Evolutionary conservation across 2,113 vertebrate species (phyloP).

Genomic region (Rhynchomys soricoides): DNA sequence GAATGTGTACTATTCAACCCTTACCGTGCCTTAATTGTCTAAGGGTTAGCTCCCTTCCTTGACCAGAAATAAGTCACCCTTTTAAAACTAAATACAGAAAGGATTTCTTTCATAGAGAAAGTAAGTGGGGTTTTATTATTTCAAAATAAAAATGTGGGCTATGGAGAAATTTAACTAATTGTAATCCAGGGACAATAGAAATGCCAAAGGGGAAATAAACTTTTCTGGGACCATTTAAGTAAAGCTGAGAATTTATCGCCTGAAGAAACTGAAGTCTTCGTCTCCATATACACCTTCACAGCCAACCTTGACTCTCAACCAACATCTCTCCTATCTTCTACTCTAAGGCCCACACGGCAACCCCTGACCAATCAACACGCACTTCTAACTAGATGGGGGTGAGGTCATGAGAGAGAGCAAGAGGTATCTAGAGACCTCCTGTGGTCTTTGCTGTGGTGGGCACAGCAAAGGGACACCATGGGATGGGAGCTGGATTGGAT

Average conservation of each 20-base stretch:
- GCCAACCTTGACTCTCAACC: neutral
- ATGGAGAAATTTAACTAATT: neutral
- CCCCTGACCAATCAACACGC: neutral
- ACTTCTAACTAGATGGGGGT: neutral
- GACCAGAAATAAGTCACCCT: conserved; percentile 44
- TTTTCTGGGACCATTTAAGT: neutral
- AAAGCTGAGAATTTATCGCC: neutral
- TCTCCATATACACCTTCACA: neutral
- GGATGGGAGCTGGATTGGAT: too few species aligned
- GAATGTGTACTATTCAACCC: conserved; percentile 1
- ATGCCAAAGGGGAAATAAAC: neutral
- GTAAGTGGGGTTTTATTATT: conserved; percentile 16
- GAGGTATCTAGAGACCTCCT: too few species aligned
- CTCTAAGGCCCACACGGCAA: neutral
- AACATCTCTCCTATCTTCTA: neutral
- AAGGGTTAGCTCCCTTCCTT: conserved; percentile 20
- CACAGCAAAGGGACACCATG: too few species aligned
- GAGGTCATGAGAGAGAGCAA: too few species aligned
- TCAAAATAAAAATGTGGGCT: conserved; percentile 13
- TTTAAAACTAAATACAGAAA: conserved; percentile 44
- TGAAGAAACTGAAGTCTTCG: neutral
- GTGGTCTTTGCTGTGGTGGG: too few species aligned
- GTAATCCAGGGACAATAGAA: conserved; percentile 10
- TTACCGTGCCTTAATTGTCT: conserved; percentile 40
- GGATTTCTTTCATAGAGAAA: conserved; percentile 21